These are phyloP conservation scores for Sminthopsis crassicaudata DNA, from an alignment of 2,113 vertebrate species.

Conservation along the genomic window DNA sequence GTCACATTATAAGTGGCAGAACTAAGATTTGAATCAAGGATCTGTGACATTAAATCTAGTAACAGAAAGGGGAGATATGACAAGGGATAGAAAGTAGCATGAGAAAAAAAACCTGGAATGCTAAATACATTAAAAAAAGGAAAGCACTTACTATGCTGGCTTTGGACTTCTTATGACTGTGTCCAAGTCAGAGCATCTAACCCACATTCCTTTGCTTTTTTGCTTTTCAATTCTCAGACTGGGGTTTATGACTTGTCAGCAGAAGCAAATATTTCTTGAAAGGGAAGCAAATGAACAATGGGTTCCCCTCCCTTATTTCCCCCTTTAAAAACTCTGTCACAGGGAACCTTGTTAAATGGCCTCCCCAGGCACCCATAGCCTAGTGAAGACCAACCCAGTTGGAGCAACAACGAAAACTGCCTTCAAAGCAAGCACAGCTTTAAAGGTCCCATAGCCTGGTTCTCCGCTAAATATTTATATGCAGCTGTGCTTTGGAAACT, in stretches of 20 bases:
- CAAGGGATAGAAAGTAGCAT: background rate
- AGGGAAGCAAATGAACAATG: background rate
- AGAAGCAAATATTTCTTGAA: slow-evolving; percentile 29
- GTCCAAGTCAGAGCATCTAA: background rate
- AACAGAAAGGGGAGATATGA: background rate
- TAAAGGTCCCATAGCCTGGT: slow-evolving; percentile 36
- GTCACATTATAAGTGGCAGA: background rate
- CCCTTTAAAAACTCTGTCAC: slow-evolving; percentile 10
- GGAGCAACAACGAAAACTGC: slow-evolving; percentile 36
- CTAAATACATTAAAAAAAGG: background rate
- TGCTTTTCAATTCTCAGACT: background rate
- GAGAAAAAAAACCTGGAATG: background rate
- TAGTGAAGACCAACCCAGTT: slow-evolving; percentile 49
- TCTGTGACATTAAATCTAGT: background rate
- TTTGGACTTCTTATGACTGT: background rate
- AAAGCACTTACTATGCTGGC: background rate
- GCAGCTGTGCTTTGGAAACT: slow-evolving; percentile 63
- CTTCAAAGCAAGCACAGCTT: slow-evolving; percentile 36
- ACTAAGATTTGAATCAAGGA: background rate
- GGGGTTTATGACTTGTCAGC: slow-evolving; percentile 31
- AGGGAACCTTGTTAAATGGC: slow-evolving; percentile 61
- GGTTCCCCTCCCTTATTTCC: background rate
- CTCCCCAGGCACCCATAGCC: slow-evolving; percentile 61
- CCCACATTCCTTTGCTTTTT: background rate
- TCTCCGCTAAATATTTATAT: slow-evolving; percentile 69